phyloP scores from a whole-genome alignment of 1,140 invertebrate species.

The Pemphigus obesinymphae region DNA sequence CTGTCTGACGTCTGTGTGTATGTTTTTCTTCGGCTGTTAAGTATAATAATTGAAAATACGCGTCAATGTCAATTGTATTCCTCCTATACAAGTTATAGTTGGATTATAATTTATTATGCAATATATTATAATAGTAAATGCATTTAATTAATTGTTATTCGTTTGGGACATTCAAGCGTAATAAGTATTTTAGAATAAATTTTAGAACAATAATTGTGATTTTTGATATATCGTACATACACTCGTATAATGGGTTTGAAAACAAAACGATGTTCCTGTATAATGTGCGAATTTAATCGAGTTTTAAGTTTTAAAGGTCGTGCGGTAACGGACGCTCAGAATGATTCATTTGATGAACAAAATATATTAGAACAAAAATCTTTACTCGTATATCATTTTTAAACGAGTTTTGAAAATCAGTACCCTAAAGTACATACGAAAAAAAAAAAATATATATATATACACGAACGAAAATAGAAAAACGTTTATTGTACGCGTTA shows the following conservation, averaged over 20 bases:
- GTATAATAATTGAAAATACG: not conserved
- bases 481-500: constrained; percentile 11
- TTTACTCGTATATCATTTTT: not conserved
- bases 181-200: too few relatives aligned
- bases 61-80: not conserved
- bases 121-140: not conserved
- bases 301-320: not conserved
- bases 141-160: not conserved
- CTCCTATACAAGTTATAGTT: too few relatives aligned
- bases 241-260: not conserved
- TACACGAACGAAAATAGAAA: not conserved
- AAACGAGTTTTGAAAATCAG: not conserved
- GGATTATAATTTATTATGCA: too few relatives aligned
- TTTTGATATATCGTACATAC: not conserved
- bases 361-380: not conserved
- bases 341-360: not conserved
- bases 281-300: not conserved
- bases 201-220: too few relatives aligned
- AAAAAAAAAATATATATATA: constrained; percentile 2
- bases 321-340: not conserved
- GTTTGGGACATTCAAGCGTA: not conserved
- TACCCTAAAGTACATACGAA: not conserved
- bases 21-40: not conserved
- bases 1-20: not conserved
- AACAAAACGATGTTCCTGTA: not conserved